phyloP scores from a whole-genome alignment of 2,888 invertebrate species.

The Eupsilia transversa region DNA sequence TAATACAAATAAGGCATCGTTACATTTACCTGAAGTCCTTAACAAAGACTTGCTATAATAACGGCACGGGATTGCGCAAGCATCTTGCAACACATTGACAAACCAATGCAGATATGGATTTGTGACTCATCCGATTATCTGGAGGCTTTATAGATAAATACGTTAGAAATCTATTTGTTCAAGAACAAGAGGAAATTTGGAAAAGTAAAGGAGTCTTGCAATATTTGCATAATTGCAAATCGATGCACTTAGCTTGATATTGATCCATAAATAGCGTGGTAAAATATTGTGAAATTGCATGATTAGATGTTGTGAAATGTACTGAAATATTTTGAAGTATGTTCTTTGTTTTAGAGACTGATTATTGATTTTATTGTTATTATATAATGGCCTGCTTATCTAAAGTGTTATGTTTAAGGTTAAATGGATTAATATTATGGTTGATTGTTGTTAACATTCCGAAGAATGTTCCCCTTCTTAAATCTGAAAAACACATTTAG shows the following conservation, averaged over 20 bases:
- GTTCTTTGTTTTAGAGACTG: background rate
- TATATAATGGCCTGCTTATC: too few relatives aligned
- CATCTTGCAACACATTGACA: slow-evolving; percentile 46
- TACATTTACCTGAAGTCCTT: slow-evolving; percentile 33
- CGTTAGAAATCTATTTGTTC: background rate
- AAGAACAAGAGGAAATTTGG: background rate
- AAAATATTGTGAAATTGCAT: slow-evolving; percentile 26
- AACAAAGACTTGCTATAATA: slow-evolving; percentile 47
- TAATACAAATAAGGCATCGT: slow-evolving; percentile 32
- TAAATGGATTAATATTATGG: background rate
- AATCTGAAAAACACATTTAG: too few relatives aligned
- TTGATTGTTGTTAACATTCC: background rate
- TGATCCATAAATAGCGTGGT: background rate
- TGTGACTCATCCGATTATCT: slow-evolving; percentile 53
- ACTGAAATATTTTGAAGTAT: slow-evolving; percentile 17
- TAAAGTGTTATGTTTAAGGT: background rate
- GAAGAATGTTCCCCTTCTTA: background rate
- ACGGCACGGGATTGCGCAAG: slow-evolving; percentile 55
- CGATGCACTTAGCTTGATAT: slow-evolving; percentile 5
- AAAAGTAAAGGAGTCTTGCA: background rate
- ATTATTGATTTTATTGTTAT: background rate
- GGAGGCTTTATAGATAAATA: background rate
- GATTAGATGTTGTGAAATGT: slow-evolving; percentile 18
- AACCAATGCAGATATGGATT: slow-evolving; percentile 50
- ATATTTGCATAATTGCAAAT: slow-evolving; percentile 3